A percentile compares a stretch with the other conserved stretches of the same genome.
Evolutionary conservation across 2,113 vertebrate species (phyloP).

Genomic region (Thomomys bottae): DNA sequence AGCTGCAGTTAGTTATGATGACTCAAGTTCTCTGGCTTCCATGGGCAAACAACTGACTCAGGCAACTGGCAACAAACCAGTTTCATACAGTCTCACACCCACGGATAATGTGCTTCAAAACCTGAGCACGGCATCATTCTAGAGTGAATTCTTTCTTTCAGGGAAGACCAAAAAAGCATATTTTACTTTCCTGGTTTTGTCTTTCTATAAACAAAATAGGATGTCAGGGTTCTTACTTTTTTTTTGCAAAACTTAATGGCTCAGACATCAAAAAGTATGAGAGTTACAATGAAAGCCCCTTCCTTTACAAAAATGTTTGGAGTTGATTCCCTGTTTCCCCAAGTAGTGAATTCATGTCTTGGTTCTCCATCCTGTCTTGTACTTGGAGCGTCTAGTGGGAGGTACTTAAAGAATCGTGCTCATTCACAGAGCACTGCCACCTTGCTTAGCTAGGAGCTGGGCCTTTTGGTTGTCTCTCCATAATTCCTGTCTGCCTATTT

Average conservation of each 20-base stretch:
- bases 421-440: not conserved
- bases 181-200: not conserved
- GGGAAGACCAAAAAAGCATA: not conserved
- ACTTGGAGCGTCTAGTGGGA: not conserved
- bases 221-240: not conserved
- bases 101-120: not conserved
- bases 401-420: not conserved
- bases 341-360: not conserved
- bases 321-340: not conserved
- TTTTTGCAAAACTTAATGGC: not conserved
- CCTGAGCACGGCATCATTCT: not conserved
- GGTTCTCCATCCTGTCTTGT: not conserved
- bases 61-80: not conserved
- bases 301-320: not conserved
- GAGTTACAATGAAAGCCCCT: not conserved
- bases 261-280: slow-evolving; percentile 16
- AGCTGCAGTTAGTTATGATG: not conserved
- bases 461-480: not conserved
- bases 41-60: slow-evolving; percentile 7
- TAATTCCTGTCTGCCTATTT: not conserved
- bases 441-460: not conserved
- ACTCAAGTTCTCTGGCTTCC: not conserved
- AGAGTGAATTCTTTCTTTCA: slow-evolving; percentile 19
- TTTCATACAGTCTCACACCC: not conserved
- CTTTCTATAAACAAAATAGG: slow-evolving; percentile 1